Evolutionary conservation across 2,113 vertebrate genomes (phyloP).

Genomic region (Alethe diademata): DNA sequence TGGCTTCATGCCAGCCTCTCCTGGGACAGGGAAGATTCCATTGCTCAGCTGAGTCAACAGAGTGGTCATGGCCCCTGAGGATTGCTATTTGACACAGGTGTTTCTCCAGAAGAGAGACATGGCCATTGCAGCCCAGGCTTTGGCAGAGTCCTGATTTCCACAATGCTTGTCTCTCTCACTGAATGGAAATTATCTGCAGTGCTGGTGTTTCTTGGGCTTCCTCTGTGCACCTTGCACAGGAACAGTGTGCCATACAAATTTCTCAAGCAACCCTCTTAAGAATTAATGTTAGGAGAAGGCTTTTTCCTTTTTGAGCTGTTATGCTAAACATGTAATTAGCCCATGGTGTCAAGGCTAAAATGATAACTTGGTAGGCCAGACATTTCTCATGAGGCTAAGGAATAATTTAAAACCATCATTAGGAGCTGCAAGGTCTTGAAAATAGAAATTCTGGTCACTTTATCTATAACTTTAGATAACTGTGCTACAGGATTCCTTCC

Average conservation of each 20-base stretch:
- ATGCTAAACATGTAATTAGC: neutral
- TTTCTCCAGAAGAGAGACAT: neutral
- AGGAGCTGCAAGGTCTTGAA: neutral
- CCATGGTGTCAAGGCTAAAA: neutral
- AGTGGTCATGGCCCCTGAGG: neutral
- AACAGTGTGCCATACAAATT: neutral
- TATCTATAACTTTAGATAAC: neutral
- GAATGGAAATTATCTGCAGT: neutral
- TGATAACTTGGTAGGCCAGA: neutral
- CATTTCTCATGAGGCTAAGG: neutral
- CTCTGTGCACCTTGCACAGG: neutral
- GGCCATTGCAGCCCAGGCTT: neutral
- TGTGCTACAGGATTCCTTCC: neutral
- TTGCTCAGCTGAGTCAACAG: neutral
- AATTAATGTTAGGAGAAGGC: neutral
- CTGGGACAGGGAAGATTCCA: neutral
- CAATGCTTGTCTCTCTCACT: neutral
- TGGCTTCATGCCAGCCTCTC: neutral
- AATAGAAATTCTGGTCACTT: neutral
- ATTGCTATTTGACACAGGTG: neutral
- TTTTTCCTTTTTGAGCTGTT: neutral
- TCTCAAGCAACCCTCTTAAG: neutral
- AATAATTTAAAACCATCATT: conserved; percentile 20
- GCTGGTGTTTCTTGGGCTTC: neutral
- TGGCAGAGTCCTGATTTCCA: neutral